These are phyloP conservation scores for Galaxias olidus DNA, from an alignment of 2,797 vertebrate species.

Conservation along the genomic window DNA sequence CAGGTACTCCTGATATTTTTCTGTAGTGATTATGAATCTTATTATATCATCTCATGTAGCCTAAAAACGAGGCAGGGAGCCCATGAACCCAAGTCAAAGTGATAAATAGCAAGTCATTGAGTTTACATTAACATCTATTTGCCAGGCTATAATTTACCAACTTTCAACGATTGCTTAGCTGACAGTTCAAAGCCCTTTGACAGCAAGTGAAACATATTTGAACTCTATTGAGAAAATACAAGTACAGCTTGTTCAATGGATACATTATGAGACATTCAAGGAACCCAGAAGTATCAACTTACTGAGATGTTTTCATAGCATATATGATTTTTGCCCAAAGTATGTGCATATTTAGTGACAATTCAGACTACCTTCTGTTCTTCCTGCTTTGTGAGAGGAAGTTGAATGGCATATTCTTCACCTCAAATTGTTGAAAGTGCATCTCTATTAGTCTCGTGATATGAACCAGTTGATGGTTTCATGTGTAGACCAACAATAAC, in stretches of 20 bases:
- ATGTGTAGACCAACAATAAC: neutral
- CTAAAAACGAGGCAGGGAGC: neutral
- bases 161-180: constrained; percentile 18
- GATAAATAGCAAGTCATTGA: neutral
- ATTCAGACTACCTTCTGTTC: neutral
- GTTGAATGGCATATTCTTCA: too few species aligned
- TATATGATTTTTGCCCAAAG: constrained; percentile 8
- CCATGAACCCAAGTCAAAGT: neutral
- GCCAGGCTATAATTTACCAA: constrained; percentile 18
- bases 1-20: too few species aligned
- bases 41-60: too few species aligned
- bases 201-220: constrained; percentile 35
- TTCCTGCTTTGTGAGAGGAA: neutral
- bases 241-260: neutral
- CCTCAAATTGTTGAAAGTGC: too few species aligned
- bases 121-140: constrained; percentile 8
- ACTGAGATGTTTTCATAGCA: constrained; percentile 12
- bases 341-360: neutral
- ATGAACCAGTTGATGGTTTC: too few species aligned
- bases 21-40: too few species aligned
- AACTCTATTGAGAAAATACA: neutral
- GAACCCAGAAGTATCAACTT: constrained; percentile 3
- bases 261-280: constrained; percentile 6
- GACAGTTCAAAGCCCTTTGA: constrained; percentile 30
- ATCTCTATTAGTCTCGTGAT: neutral